Evolutionary conservation across 1,140 invertebrate genomes (phyloP), one percentile per base, ranked within the genome.

Genomic region (Drosophila repleta): DNA sequence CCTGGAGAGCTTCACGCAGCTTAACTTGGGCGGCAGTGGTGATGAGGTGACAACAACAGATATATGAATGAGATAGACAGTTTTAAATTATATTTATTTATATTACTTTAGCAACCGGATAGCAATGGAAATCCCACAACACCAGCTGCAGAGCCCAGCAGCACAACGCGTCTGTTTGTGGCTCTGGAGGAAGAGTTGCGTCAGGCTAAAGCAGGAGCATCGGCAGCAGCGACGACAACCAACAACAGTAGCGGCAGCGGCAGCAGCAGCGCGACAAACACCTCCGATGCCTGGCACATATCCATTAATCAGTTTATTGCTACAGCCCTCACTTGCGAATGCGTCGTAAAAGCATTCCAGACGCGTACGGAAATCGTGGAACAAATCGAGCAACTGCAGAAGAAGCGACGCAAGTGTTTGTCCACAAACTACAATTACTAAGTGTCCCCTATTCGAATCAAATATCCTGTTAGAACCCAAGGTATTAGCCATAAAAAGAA

Each of bases 91-190:
- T 51, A 0, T 3, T 51, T 17, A 3, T 45, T 10, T 43, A 2
- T 3, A 20, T 18, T 24, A 43, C 18, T 3, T 0, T 21, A 77
- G 74, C 82, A 91, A 77, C 83, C 90, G 55, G 91, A 91, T 74
- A 90, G 61, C 29, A 91, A 91, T 75, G 91, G 91, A 1, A 91
- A 91, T 67, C 91, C 90, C 5, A 90, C 90, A 32, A 91, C 90
- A 1, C 87, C 90, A 1, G 85, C 85, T n/a, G 84, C 74, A 24
- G 90, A 91, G 49, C 76, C 76, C 2, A 62, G 68, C 21, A 76
- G 74, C 45, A 91, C 80, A 4, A 91, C 90, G 0, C 77, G 76
- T 18, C 53, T 91, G 0, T 90, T 91, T 58, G 74, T 90, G 37
- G 87, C 76, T 4, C 75, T 91, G 8, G 87, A 90, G 57, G 90